These are phyloP conservation scores for Willisornis vidua DNA, from an alignment of 2,113 vertebrate species.

Conservation along the genomic window DNA sequence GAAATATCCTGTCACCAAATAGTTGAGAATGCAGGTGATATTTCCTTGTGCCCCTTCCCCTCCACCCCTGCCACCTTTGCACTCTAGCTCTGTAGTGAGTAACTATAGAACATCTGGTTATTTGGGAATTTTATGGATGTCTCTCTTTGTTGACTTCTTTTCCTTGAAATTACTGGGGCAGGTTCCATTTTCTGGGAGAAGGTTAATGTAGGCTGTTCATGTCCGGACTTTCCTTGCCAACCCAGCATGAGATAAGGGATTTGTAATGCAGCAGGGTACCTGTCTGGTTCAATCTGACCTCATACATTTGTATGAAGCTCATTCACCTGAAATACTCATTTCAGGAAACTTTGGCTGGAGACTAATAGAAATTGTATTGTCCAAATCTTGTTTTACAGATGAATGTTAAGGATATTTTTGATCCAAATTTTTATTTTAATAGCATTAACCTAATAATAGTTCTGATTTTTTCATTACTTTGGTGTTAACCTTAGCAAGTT, in stretches of 20 bases:
- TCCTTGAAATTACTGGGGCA: background rate
- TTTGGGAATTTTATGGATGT: background rate
- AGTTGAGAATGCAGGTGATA: background rate
- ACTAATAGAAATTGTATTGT: background rate
- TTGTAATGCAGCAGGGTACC: background rate
- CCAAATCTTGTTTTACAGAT: background rate
- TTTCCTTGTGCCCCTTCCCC: rapidly evolving
- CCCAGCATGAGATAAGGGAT: background rate
- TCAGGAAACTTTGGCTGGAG: background rate
- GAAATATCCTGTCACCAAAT: background rate
- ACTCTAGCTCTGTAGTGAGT: rapidly evolving
- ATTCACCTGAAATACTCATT: background rate
- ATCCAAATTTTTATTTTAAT: background rate
- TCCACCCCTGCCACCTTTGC: rapidly evolving
- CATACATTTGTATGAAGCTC: background rate
- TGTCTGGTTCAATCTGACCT: background rate
- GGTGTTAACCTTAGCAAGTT: background rate
- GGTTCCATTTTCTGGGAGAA: background rate
- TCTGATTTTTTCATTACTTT: background rate
- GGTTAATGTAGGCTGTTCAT: background rate
- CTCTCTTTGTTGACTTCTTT: background rate
- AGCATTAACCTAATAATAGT: rapidly evolving
- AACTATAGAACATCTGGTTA: background rate
- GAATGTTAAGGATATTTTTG: background rate
- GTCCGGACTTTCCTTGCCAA: background rate